Base-by-base conservation (phyloP, 2,888 invertebrate genomes). In the Tuberolachnus salignus region DNA sequence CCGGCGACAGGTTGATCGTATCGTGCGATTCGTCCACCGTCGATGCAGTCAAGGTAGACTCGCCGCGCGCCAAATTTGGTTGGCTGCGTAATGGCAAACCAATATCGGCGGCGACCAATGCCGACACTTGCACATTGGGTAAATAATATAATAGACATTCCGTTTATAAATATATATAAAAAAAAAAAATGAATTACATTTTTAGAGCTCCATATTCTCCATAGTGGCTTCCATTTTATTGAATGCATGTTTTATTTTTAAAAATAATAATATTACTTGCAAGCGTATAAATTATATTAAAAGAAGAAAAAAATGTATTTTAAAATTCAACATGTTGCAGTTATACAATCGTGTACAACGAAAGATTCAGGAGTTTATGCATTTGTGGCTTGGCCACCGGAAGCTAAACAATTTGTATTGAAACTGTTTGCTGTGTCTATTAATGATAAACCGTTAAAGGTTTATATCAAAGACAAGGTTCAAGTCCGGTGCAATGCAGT, bases 21-120 rank as follows among this genome's bases (percentile, higher is more conserved):
- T 6, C 21, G 34, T 78, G 75, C 57, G 67, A 78, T 19, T 10
- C 19, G 49, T 1, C 23, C 10, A 16, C 21, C 8, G 67, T 67
- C 34, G 49, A 67, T 26, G 19, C 16, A 1, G 26, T 78, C 4
- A 34, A 1, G 16, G 34, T 8, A 11, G 75, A 78, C 34, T 67
- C 66, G 26, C 66, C 66, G 46, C n/a, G 19, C 19, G 57, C 75
- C 16, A 11, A 6, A 19, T 78, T 78, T 19, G 8, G 8, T 13
- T 78, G 75, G 75, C 57, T 78, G 14, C 66, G 16, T 4, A 78
- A 78, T 57, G 75, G 75, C 0, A 59, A 57, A 23, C 14, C 16
- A 14, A 42, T 51, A 11, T 19, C 2, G 46, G 21, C 10, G 10
- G 61, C 8, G 8, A 1, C n/a, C 21, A 14, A 13, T 26, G 19